Evolutionary conservation across 2,113 vertebrate genomes (phyloP).

Genomic region (Cyrtonyx montezumae): DNA sequence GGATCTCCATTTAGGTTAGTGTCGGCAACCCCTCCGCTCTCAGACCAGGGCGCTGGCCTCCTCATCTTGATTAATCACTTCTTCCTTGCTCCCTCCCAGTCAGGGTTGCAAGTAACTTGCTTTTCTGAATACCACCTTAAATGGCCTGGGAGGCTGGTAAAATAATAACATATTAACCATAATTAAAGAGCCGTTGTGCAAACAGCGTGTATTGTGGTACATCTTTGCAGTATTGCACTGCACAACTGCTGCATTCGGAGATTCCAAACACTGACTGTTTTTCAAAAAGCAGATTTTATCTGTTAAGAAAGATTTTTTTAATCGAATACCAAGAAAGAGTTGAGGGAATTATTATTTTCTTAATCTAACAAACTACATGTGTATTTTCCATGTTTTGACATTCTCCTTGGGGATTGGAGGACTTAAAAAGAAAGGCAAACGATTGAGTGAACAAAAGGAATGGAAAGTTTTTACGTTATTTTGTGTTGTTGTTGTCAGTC

Average conservation of each 20-base stretch:
- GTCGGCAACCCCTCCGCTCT: not conserved
- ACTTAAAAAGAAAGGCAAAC: not conserved
- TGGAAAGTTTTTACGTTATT: not conserved
- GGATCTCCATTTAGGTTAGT: not conserved
- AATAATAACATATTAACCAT: conserved; percentile 21
- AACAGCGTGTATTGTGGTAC: not conserved
- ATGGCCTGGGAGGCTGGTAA: not conserved
- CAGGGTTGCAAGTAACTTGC: not conserved
- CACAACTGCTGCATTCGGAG: not conserved
- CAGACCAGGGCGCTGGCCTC: not conserved
- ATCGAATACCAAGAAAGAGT: not conserved
- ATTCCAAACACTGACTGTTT: conserved; percentile 65
- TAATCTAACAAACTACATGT: conserved; percentile 38
- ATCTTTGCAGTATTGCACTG: not conserved
- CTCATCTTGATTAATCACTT: not conserved
- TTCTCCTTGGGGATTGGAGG: conserved; percentile 24
- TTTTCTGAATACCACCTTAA: conserved; percentile 8
- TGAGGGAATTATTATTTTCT: conserved; percentile 58
- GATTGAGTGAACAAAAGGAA: not conserved
- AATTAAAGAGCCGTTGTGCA: not conserved
- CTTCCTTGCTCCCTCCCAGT: not conserved
- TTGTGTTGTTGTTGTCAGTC: conserved; percentile 21
- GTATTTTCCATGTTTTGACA: conserved; percentile 38
- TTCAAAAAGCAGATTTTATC: conserved; percentile 67
- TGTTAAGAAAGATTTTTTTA: conserved; percentile 44